Percentiles rank a stretch among this genome's conserved stretches.
These are phyloP conservation scores for Coremacera marginata DNA, from an alignment of 2,888 invertebrate species.

Conservation along the genomic window DNA sequence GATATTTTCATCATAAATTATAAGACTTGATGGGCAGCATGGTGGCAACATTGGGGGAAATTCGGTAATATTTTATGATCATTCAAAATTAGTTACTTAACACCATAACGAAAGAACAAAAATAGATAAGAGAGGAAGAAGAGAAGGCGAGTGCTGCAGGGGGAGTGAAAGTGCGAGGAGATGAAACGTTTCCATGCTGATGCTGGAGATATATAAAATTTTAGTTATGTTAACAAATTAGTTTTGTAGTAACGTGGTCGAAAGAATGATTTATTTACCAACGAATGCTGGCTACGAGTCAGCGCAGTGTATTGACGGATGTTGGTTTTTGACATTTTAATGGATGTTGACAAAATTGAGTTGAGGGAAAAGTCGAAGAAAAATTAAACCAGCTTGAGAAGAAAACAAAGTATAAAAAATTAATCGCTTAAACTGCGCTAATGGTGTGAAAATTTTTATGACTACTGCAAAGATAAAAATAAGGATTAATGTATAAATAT, in stretches of 20 bases:
- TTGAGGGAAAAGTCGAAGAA: not conserved
- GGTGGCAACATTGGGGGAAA: not conserved
- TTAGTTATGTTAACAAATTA: slow-evolving; percentile 27
- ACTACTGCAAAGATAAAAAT: not conserved
- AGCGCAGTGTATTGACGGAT: slow-evolving; percentile 39
- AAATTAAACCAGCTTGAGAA: not conserved
- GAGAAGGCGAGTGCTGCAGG: not conserved
- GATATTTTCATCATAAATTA: slow-evolving; percentile 30
- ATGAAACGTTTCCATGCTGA: not conserved
- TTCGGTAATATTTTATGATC: slow-evolving; percentile 11
- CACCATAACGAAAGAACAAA: not conserved
- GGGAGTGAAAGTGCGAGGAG: too few species aligned
- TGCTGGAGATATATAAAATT: slow-evolving; percentile 5
- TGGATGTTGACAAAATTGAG: slow-evolving; percentile 31
- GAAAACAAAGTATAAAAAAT: too few species aligned
- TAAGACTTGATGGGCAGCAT: not conserved
- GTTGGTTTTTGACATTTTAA: slow-evolving; percentile 38
- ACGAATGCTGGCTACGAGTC: not conserved
- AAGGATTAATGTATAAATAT: not conserved
- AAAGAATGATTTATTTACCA: not conserved
- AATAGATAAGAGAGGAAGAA: not conserved
- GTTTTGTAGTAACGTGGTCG: slow-evolving; percentile 11
- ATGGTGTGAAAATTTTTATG: not conserved
- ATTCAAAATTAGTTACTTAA: slow-evolving; percentile 27
- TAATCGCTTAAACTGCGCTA: too few species aligned